Percentiles rank a stretch among this genome's conserved stretches.
These are phyloP conservation scores for Thymallus thymallus DNA, from an alignment of 2,113 vertebrate species.

Conservation along the genomic window DNA sequence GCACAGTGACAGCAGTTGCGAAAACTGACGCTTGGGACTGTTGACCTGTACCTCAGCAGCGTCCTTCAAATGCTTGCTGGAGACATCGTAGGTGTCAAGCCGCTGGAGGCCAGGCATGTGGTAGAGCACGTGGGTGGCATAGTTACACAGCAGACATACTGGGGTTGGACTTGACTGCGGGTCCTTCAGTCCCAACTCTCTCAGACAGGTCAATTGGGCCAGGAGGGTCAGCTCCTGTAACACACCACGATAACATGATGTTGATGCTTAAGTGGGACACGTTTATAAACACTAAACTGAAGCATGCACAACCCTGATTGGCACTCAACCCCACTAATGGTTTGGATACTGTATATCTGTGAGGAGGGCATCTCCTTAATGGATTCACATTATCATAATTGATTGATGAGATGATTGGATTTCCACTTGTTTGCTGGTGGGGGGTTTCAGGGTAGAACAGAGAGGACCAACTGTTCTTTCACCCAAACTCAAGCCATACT, in stretches of 20 bases:
- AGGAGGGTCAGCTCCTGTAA: no score
- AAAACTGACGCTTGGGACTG: slow-evolving; percentile 67
- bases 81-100: slow-evolving; percentile 82
- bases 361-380: no score
- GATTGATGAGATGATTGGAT: neutral
- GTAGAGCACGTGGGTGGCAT: slow-evolving; percentile 83
- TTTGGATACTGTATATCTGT: no score
- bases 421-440: neutral
- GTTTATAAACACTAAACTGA: no score
- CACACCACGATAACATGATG: no score
- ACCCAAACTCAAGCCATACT: neutral
- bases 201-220: no score
- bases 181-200: slow-evolving; percentile 80
- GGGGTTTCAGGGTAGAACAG: neutral
- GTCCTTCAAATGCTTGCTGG: slow-evolving; percentile 79
- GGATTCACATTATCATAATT: neutral
- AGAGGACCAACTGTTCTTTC: neutral
- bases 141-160: slow-evolving; percentile 85
- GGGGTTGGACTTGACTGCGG: slow-evolving; percentile 80
- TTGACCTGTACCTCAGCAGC: slow-evolving; percentile 51
- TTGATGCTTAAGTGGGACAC: no score
- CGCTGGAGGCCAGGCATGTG: slow-evolving; percentile 81
- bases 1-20: slow-evolving; percentile 8
- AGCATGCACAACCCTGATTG: no score
- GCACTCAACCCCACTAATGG: no score